Base-by-base conservation (phyloP, 2,888 invertebrate genomes). In the Hanleya hanleyi region DNA sequence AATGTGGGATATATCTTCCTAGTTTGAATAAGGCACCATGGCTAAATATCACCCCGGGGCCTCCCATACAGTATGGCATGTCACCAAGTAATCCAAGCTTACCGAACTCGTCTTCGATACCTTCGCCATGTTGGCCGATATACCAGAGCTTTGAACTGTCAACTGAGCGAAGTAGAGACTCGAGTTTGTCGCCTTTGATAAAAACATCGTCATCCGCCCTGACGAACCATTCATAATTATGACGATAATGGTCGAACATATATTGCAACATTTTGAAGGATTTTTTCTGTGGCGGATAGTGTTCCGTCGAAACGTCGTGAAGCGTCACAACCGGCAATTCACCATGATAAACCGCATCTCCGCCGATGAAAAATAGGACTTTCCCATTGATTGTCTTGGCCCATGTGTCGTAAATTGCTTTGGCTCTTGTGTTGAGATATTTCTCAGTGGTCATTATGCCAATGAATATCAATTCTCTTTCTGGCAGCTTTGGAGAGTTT, bases 11-110 rank as follows among this genome's bases (percentile, higher is more conserved):
- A 90, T 97, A 95, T 0, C 97, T 97, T 70, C 97, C 95, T 22
- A 86, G 68, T 83, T 94, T 92, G 47, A 87, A 92, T 82, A 98
- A 92, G 0, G 97, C 97, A 90, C 95, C 96, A 75, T 95, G 92
- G 79, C 96, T 97, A 78, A 98, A 91, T 69, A 99, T 93, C 66
- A 99, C 96, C 0, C 98, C 98, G 0, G 99, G 98, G 0, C 99
- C 99, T 29, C 99, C 99, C 98, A 99, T 99, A 89, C 99, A 99
- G 91, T 98, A 99, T 91, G 98, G 98, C 91, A 98, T 97, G 89
- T 83, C 75, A 12, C 71, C 71, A 7, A 69, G 67, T 83, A 98
- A 92, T 7, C 96, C 95, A 41, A 98, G 91, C 47, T 95, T 92
- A 2, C 97, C 98, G 86, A 96, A 94, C 89, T 98, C 98, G 75